These are phyloP conservation scores for Benitochromis conjunctus DNA, from an alignment of 2,113 vertebrate genomes.

Conservation along the genomic window DNA sequence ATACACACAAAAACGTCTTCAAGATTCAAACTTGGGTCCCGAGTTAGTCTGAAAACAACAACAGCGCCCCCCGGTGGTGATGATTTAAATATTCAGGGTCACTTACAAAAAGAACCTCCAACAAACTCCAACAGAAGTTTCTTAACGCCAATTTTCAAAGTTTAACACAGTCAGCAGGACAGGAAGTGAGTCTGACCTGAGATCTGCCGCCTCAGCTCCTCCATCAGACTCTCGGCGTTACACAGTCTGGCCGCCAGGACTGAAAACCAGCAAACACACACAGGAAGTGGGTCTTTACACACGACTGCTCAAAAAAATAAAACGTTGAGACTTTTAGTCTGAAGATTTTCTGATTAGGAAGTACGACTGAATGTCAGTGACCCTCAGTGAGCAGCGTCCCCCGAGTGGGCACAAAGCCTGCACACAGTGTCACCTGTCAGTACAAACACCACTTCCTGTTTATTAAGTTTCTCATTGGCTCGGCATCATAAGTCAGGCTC, in stretches of 20 bases:
- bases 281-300: neutral
- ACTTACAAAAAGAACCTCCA: neutral
- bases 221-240: slow-evolving; percentile 14
- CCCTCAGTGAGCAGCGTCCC: neutral
- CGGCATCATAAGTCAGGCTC: neutral
- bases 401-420: neutral
- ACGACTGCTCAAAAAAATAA: neutral
- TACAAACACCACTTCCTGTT: neutral
- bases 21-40: too few relatives aligned
- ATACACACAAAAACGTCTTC: too few relatives aligned
- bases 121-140: neutral
- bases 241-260: slow-evolving; percentile 38
- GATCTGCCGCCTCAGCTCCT: slow-evolving; percentile 30
- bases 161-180: neutral
- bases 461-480: too few relatives aligned
- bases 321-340: neutral
- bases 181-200: slow-evolving; percentile 32
- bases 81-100: accelerated
- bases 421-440: neutral
- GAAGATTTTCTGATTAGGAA: neutral
- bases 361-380: neutral
- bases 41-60: neutral
- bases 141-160: neutral
- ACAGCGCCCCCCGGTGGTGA: neutral
- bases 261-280: neutral